These are phyloP conservation scores for Tachycineta bicolor DNA, from an alignment of 2,113 vertebrate genomes.

Conservation along the genomic window DNA sequence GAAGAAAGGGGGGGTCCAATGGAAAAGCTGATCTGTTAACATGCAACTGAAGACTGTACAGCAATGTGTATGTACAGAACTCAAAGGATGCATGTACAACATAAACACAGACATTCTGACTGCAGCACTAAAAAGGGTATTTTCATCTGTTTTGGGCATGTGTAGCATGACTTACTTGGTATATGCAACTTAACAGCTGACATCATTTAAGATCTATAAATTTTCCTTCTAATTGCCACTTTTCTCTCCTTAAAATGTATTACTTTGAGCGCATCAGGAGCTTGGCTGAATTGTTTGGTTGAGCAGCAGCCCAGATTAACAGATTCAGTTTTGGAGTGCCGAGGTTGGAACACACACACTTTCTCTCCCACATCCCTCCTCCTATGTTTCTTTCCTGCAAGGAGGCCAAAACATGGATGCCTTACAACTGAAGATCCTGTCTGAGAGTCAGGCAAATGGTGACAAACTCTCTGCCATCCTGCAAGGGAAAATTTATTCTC, in stretches of 20 bases:
- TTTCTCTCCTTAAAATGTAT: not conserved
- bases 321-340: not conserved
- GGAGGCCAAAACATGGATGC: not conserved
- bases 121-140: not conserved
- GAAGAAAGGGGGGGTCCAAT: not conserved
- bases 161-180: rapidly evolving
- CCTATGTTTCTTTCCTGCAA: not conserved
- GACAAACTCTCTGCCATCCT: not conserved
- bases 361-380: not conserved
- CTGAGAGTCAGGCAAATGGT: not conserved
- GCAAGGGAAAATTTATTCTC: not conserved
- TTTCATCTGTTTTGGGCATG: not conserved
- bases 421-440: not conserved
- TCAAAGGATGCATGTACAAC: not conserved
- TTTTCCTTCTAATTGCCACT: not conserved
- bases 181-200: not conserved
- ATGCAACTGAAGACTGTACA: not conserved
- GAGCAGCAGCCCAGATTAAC: not conserved
- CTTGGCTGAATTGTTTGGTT: not conserved
- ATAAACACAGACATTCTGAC: not conserved
- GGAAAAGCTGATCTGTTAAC: not conserved
- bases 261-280: not conserved
- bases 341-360: not conserved
- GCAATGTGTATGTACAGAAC: not conserved
- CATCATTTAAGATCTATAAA: not conserved